These are phyloP conservation scores for Riparia riparia DNA, from an alignment of 2,113 vertebrate species.

Conservation along the genomic window DNA sequence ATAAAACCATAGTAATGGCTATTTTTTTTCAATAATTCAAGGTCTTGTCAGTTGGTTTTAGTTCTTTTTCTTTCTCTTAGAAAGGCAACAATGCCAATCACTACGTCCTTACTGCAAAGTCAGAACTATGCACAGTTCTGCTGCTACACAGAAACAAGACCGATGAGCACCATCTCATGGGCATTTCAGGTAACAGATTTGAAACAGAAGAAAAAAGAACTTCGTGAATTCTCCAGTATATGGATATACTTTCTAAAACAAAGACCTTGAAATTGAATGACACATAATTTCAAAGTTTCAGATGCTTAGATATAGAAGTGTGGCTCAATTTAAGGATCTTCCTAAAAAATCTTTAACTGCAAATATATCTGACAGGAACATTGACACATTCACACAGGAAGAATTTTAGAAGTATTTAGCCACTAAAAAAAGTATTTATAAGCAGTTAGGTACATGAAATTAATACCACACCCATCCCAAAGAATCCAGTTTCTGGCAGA, in stretches of 20 bases:
- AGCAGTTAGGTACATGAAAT: background rate
- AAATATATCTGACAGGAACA: background rate
- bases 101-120: background rate
- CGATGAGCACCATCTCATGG: constrained; percentile 69
- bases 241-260: background rate
- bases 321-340: background rate
- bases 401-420: background rate
- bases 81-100: background rate
- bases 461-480: background rate
- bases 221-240: background rate
- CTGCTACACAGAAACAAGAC: constrained; percentile 45
- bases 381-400: background rate
- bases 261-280: background rate
- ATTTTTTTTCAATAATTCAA: background rate
- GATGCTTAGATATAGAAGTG: background rate
- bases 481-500: background rate
- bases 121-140: background rate
- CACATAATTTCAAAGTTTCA: background rate
- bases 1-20: background rate
- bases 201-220: background rate
- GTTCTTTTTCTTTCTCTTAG: background rate
- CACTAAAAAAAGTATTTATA: background rate
- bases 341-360: background rate
- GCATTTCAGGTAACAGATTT: constrained; percentile 37
- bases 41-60: fast-evolving